Percentiles rank a stretch among this genome's conserved stretches.
Conservation (phyloP, 2,113 vertebrate genomes). For the Phrynosoma blainvillii region DNA sequence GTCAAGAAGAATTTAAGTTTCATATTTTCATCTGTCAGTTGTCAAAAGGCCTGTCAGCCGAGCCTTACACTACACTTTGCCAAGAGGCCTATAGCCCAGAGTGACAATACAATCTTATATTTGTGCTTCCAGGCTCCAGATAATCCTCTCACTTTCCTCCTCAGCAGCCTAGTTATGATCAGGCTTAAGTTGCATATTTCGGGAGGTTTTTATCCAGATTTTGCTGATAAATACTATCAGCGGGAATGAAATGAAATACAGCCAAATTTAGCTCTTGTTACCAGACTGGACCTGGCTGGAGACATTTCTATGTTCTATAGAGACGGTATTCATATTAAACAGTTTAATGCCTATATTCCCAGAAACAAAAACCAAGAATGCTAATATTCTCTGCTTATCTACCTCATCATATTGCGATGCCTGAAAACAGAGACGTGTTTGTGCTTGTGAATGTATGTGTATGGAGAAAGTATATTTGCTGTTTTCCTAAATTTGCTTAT, state of each 20-base stretch:
- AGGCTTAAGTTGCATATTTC: constrained; percentile 98
- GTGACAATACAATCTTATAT: constrained; percentile 94
- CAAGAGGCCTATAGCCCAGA: constrained; percentile 87
- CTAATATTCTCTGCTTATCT: constrained; percentile 65
- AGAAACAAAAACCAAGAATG: constrained; percentile 69
- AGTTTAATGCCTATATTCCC: constrained; percentile 67
- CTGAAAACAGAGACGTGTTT: not conserved
- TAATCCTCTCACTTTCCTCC: constrained; percentile 92
- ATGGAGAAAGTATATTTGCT: not conserved
- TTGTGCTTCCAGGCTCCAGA: constrained; percentile 83
- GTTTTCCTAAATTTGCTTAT: constrained; percentile 43
- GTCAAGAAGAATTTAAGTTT: constrained; percentile 98
- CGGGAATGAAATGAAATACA: constrained; percentile 94
- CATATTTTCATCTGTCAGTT: constrained; percentile 95
- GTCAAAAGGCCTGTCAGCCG: constrained; percentile 97
- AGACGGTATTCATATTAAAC: constrained; percentile 68
- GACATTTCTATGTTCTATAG: constrained; percentile 63
- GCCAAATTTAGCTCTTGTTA: constrained; percentile 85
- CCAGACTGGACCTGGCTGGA: constrained; percentile 65
- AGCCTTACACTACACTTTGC: constrained; percentile 92
- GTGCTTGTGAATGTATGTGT: constrained; percentile 8
- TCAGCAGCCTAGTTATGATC: constrained; percentile 88
- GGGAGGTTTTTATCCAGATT: constrained; percentile 88
- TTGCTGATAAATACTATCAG: constrained; percentile 99
- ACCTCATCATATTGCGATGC: constrained; percentile 34